Percentiles rank a stretch among this genome's conserved stretches.
Conservation (phyloP, 2,888 invertebrate species). For the Chaetoderma sp. region DNA sequence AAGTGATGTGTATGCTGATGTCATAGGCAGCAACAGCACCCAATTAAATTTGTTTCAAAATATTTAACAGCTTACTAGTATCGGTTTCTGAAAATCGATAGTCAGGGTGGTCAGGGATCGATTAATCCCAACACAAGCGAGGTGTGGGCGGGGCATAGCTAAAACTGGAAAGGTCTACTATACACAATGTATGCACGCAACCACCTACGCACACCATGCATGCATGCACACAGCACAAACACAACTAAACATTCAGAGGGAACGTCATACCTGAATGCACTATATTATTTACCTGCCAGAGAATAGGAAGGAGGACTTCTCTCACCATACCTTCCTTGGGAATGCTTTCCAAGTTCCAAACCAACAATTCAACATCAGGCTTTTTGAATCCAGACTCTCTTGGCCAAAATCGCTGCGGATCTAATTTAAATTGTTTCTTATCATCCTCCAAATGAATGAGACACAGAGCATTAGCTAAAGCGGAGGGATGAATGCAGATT, state of each 20-base stretch:
- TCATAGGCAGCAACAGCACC: too few species aligned
- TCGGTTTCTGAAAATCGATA: too few species aligned
- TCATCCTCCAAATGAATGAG: constrained; percentile 36
- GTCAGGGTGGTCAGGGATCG: too few species aligned
- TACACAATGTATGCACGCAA: background rate
- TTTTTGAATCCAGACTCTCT: constrained; percentile 33
- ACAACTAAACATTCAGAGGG: background rate
- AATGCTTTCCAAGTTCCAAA: constrained; percentile 40
- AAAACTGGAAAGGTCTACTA: too few species aligned
- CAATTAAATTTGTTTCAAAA: too few species aligned
- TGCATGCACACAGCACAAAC: background rate
- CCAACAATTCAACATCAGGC: constrained; percentile 41
- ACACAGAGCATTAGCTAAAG: constrained; percentile 34
- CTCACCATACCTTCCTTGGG: constrained; percentile 39
- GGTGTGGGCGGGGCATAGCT: too few species aligned
- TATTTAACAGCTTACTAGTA: too few species aligned
- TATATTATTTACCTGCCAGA: constrained; percentile 44
- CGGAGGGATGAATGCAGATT: constrained; percentile 40
- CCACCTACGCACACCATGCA: too few species aligned
- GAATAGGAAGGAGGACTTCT: constrained; percentile 44
- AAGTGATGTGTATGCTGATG: too few species aligned
- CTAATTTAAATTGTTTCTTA: constrained; percentile 40
- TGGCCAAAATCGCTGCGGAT: constrained; percentile 48
- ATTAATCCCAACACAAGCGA: too few species aligned
- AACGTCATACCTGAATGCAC: background rate